Evolutionary conservation across 2,888 invertebrate genomes (phyloP).

Genomic region (Trachelus tabidus): DNA sequence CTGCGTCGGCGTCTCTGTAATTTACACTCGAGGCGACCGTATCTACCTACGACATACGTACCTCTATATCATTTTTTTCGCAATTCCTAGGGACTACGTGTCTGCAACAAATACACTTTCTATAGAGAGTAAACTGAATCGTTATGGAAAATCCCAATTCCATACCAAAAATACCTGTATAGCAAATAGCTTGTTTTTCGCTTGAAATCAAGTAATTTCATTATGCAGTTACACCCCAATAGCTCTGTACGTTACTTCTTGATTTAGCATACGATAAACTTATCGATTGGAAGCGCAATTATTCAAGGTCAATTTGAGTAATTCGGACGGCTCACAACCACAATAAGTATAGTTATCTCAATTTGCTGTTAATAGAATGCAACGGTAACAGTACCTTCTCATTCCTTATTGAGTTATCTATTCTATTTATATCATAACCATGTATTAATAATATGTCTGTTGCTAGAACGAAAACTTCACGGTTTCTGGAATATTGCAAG

Average conservation of each 20-base stretch:
- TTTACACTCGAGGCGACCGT: constrained; percentile 11
- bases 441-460: background rate
- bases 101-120: background rate
- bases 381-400: background rate
- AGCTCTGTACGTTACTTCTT: background rate
- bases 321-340: background rate
- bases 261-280: background rate
- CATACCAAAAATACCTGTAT: background rate
- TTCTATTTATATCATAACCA: background rate
- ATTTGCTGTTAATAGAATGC: background rate
- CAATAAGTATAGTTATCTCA: background rate
- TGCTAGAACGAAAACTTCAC: no score
- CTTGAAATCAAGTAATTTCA: background rate
- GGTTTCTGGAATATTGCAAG: no score
- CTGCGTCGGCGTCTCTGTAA: constrained; percentile 16
- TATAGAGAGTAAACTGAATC: background rate
- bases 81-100: background rate
- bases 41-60: background rate
- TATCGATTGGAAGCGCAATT: background rate
- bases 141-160: background rate
- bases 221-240: background rate
- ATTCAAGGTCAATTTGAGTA: background rate
- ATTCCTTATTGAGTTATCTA: background rate
- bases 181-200: background rate
- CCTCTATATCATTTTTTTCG: background rate